Conservation (phyloP, 2,113 vertebrate genomes). For the Neodontobutis hainanensis region DNA sequence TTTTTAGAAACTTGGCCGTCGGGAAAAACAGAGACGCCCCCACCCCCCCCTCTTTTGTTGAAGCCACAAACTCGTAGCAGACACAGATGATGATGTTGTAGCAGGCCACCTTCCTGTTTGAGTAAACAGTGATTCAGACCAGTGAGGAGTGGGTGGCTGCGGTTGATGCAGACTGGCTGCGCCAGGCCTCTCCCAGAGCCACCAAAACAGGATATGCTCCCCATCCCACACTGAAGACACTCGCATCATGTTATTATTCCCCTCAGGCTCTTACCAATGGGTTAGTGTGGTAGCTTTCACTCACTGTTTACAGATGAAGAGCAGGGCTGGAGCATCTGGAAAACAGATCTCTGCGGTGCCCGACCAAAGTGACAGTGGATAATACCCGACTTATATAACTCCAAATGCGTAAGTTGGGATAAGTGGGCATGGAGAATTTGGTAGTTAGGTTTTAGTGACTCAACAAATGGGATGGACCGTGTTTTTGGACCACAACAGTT, state of each 20-base stretch:
- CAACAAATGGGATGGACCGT: constrained; percentile 45
- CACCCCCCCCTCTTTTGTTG: constrained; percentile 29
- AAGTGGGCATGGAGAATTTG: constrained; percentile 55
- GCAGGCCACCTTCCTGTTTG: constrained; percentile 67
- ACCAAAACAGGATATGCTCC: constrained; percentile 77
- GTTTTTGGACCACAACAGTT: constrained; percentile 33
- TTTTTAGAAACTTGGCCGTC: constrained; percentile 75
- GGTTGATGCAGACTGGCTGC: constrained; percentile 59
- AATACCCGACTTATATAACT: constrained; percentile 58
- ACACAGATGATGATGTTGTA: constrained; percentile 67
- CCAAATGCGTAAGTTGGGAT: constrained; percentile 38
- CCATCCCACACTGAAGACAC: constrained; percentile 11
- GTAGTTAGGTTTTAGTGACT: constrained; percentile 63
- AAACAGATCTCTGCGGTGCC: constrained; percentile 63
- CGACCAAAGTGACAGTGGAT: constrained; percentile 40
- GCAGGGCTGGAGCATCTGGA: constrained; percentile 40
- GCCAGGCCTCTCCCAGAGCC: constrained; percentile 57
- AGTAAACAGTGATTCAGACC: constrained; percentile 77
- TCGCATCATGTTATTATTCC: constrained; percentile 64
- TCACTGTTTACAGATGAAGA: constrained; percentile 39
- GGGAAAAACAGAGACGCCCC: constrained; percentile 59
- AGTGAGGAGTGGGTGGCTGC: constrained; percentile 70
- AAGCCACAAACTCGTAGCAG: constrained; percentile 72
- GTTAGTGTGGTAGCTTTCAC: constrained; percentile 42
- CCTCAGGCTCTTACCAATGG: constrained; percentile 47